Evolutionary conservation across 1,140 invertebrate species (phyloP).

Genomic region (Lordiphosa clarofinis): DNA sequence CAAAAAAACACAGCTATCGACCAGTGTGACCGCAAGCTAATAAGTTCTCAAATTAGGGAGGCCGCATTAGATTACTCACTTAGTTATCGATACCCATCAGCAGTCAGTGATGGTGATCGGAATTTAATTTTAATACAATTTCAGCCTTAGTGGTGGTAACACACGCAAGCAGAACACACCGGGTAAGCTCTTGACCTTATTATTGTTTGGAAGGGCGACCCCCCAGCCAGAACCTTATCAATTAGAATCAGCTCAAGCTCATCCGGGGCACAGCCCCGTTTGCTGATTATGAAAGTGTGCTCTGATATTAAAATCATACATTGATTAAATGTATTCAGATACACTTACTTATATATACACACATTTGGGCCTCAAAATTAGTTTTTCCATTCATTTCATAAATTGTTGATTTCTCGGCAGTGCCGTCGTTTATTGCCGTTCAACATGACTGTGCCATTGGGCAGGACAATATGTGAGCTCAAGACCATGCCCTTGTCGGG

Average conservation of each 20-base stretch:
- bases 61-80: too few species aligned
- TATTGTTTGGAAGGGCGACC: slow-evolving; percentile 9
- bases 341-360: background rate
- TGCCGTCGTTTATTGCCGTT: slow-evolving; percentile 14
- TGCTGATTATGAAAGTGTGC: too few species aligned
- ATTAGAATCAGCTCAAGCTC: slow-evolving; percentile 8
- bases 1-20: too few species aligned
- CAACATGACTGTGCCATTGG: slow-evolving; percentile 24
- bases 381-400: slow-evolving; percentile 9
- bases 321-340: too few species aligned
- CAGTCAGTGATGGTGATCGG: too few species aligned
- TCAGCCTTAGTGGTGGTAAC: too few species aligned
- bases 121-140: too few species aligned
- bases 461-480: slow-evolving; percentile 25
- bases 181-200: slow-evolving; percentile 5
- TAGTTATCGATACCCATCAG: too few species aligned
- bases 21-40: too few species aligned
- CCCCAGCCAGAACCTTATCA: slow-evolving; percentile 4
- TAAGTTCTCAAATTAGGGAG: too few species aligned
- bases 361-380: background rate
- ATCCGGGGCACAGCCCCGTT: background rate
- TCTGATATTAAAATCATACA: too few species aligned
- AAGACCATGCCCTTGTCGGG: slow-evolving; percentile 39
- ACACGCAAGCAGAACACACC: too few species aligned
- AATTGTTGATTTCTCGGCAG: slow-evolving; percentile 14